Evolutionary conservation across 1,140 invertebrate genomes (phyloP).

Genomic region (Episyrphus balteatus): DNA sequence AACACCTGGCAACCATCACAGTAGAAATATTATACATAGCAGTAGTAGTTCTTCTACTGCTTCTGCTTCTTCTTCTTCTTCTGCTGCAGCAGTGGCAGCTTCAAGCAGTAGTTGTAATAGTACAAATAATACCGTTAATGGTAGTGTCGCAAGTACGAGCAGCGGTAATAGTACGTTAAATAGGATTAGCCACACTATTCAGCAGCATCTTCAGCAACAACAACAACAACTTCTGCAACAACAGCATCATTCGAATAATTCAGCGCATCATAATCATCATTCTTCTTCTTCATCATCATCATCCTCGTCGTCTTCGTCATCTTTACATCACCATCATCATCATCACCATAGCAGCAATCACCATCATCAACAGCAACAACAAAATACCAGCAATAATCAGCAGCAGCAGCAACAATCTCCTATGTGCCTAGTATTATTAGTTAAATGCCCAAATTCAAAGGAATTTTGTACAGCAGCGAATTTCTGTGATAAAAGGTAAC

Average conservation of each 20-base stretch:
- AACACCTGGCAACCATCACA: constrained; percentile 31
- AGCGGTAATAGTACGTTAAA: too few species aligned
- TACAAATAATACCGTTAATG: too few species aligned
- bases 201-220: not conserved
- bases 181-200: not conserved
- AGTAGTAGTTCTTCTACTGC: not conserved
- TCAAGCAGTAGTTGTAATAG: not conserved
- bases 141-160: too few species aligned
- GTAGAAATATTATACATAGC: not conserved
- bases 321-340: constrained; percentile 12
- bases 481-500: constrained; percentile 39
- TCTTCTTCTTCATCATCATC: constrained; percentile 13
- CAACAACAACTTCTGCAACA: not conserved
- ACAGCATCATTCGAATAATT: not conserved
- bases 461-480: constrained; percentile 34
- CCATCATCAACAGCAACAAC: constrained; percentile 5
- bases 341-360: constrained; percentile 10
- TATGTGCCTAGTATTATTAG: constrained; percentile 38
- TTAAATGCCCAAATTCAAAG: constrained; percentile 37
- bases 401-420: constrained; percentile 34
- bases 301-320: constrained; percentile 12
- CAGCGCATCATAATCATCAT: too few species aligned
- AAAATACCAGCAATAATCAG: constrained; percentile 13
- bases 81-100: not conserved
- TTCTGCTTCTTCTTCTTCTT: not conserved